Evolutionary conservation across 2,113 vertebrate genomes (phyloP), one percentile per base, ranked within the genome.

Genomic region (Pomatorhinus ruficollis): DNA sequence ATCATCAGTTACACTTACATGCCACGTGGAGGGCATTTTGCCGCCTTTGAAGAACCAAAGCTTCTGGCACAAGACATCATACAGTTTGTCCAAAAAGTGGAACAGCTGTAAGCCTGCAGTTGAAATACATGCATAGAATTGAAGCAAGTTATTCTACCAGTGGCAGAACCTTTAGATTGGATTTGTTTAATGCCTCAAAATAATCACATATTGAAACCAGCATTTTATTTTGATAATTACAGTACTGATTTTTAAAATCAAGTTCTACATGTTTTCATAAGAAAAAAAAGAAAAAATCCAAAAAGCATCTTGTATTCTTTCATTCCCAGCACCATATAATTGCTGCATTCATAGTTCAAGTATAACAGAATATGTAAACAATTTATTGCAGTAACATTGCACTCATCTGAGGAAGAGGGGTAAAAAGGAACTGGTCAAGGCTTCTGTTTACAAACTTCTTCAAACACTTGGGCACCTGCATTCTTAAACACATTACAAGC

Each of bases 11-110:
- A 98, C 95, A 93, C 97, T 23, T 98, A 98, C 83, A 98, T 99
- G 98, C 96, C 98, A 21, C 84, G 65, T 20, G 99, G 99, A 23
- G 98, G 99, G 7, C 99, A 99, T 96, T 99, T 99, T 68, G 98
- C 98, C 50, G 99, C 99, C 60, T 98, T 99, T 57, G 98, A 99
- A 87, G 98, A 99, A 87, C 98, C 99, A 25, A 95, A 96, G 79
- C 98, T 99, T 53, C 91, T 99, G 19, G 98, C 98, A 52, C 65
- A 98, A 28, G 98, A 99, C 89, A 47, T 99, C 57, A 53, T 98
- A 16, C 96, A 98, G 59, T 99, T 99, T 94, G 98, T 98, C 33
- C 97, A 95, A 87, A 98, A 98, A 83, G 98, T 99, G 50, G 99
- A 99, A 83, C 96, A 97, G 76, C 44, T 96, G 70, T 97, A 71